Base-by-base conservation (phyloP, 2,113 vertebrate genomes). In the Pycnonotus jocosus region DNA sequence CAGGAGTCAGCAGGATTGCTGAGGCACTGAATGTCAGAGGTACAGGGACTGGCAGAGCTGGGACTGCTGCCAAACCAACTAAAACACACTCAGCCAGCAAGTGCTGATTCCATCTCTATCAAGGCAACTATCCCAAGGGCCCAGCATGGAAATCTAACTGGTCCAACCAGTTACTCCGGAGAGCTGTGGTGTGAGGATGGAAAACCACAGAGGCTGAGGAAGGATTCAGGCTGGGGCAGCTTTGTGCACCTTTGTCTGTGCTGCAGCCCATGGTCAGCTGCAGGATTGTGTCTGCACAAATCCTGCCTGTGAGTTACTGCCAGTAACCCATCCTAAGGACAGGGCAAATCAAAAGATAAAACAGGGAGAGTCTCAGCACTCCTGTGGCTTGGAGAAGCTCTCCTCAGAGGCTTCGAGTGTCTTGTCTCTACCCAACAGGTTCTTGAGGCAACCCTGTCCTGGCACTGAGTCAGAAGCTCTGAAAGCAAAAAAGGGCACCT, bases 21-120 rank as follows among this genome's bases (percentile, higher is more conserved):
- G 88, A 90, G 68, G 42, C 73, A 47, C 48, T 74, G 89, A 92
- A 86, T 92, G 82, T 66, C 92, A 73, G 92, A 90, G 90, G 81
- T 15, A 44, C 79, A 88, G 64, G 68, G 16, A 60, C 68, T 3
- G 68, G 81, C 22, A 7, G 51, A 35, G 57, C 90, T 51, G 83
- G 69, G 92, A 58, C 38, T 48, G 57, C 69, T 88, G 93, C 94
- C 93, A 95, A 90, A 54, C 64, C 88, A 64, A 1, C 60, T 35
- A 5, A 56, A 94, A 74, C 2, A 1, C 66, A 53, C 56, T 53
- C 74, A 86, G 80, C 47, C 79, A 78, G 82, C 44, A 33, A 68
- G 25, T 40, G 40, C 88, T 88, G 88, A 90, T 90, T 48, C 76
- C 57, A 78, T 86, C 82, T 92, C 10, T 30, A 13, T 44, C 25